A percentile compares a stretch with the other conserved stretches of the same genome.
Evolutionary conservation across 2,797 vertebrate species (phyloP).

Genomic region (Phrynocephalus vlangalii): DNA sequence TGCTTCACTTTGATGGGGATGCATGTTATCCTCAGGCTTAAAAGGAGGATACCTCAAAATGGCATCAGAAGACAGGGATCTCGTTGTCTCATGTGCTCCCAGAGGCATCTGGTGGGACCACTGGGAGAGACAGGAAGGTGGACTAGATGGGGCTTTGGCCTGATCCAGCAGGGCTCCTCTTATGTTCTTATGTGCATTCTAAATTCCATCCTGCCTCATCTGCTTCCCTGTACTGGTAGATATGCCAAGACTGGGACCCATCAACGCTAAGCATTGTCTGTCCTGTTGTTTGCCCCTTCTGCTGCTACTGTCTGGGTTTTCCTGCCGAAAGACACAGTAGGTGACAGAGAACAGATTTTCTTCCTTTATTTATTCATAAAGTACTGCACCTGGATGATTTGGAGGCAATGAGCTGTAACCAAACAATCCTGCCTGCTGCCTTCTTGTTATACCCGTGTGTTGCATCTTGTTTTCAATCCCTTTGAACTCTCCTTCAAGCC

Average conservation of each 20-base stretch:
- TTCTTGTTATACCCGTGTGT: background rate
- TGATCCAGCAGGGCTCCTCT: no score
- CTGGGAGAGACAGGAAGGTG: no score
- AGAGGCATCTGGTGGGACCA: no score
- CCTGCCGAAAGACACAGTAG: background rate
- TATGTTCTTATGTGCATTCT: background rate
- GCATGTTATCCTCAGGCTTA: no score
- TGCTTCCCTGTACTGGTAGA: no score
- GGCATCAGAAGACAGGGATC: no score
- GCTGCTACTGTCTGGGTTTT: background rate
- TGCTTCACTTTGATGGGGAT: no score
- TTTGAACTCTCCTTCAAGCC: background rate
- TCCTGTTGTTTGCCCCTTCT: background rate
- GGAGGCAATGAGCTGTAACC: slow-evolving; percentile 19
- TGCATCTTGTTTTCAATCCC: slow-evolving; percentile 8
- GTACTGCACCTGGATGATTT: background rate
- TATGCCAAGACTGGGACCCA: background rate
- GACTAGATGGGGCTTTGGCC: no score
- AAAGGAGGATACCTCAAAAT: no score
- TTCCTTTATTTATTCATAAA: slow-evolving; percentile 19
- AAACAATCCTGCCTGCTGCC: background rate
- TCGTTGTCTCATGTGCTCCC: no score
- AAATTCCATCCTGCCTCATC: background rate
- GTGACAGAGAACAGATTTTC: background rate
- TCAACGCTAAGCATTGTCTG: background rate